A percentile compares a stretch with the other conserved stretches of the same genome.
These are phyloP conservation scores for Zaprionus capensis DNA, from an alignment of 1,140 invertebrate genomes.

Conservation along the genomic window DNA sequence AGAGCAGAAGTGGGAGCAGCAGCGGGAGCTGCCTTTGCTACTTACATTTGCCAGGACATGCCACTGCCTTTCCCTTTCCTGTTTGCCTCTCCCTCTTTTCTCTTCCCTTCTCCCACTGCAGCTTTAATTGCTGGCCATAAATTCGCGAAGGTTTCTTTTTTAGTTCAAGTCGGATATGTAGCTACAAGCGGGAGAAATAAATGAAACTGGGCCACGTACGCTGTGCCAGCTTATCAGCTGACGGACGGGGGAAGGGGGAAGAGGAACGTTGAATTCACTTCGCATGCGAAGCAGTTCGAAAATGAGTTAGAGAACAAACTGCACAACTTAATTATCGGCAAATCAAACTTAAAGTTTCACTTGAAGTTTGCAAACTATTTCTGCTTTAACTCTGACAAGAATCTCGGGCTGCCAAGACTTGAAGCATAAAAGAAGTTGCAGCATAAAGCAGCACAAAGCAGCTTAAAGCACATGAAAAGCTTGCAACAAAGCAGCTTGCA, in stretches of 20 bases:
- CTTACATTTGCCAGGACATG: conserved; percentile 26
- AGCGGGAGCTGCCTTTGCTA: conserved; percentile 5
- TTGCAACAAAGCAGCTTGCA: neutral
- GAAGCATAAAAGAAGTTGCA: neutral
- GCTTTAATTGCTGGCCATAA: conserved; percentile 76
- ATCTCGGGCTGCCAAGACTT: neutral
- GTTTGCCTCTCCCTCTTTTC: neutral
- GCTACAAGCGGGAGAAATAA: conserved; percentile 20
- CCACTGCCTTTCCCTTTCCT: neutral
- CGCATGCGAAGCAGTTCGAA: neutral
- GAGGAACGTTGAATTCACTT: neutral
- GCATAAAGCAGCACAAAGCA: neutral
- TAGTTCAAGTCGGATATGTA: conserved; percentile 19
- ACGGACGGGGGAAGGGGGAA: neutral
- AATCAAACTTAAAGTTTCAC: conserved; percentile 8
- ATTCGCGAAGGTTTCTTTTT: conserved; percentile 47
- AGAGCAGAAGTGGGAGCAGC: neutral
- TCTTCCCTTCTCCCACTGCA: conserved; percentile 31
- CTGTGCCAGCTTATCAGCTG: conserved; percentile 4
- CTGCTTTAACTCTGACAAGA: neutral
- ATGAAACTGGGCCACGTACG: conserved; percentile 27
- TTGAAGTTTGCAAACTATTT: conserved; percentile 1
- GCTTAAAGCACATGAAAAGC: conserved; percentile 1
- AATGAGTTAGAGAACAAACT: conserved; percentile 7
- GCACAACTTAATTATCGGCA: conserved; percentile 6